These are phyloP conservation scores for Onchidella celtica DNA, from an alignment of 2,888 invertebrate genomes.

Conservation along the genomic window DNA sequence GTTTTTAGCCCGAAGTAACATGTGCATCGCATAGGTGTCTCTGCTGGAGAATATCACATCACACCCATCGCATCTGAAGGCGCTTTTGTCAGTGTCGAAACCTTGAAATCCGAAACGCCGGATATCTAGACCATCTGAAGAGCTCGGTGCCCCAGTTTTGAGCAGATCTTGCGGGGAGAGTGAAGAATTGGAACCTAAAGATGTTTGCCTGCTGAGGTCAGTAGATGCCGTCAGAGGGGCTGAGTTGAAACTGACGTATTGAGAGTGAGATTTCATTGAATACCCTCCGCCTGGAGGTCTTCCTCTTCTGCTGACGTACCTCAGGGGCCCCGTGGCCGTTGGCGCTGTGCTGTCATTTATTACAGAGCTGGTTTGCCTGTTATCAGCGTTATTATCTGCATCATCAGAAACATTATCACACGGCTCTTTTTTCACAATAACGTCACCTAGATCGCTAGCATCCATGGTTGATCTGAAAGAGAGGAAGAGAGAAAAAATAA, in stretches of 20 bases:
- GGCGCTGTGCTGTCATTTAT: not conserved
- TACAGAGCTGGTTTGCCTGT: not conserved
- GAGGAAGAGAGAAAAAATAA: not conserved
- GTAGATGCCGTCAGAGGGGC: conserved; percentile 6
- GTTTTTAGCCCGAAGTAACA: conserved; percentile 78
- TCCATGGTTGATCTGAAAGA: conserved; percentile 13
- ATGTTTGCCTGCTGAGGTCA: conserved; percentile 8
- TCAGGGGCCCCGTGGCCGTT: not conserved
- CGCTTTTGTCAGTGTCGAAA: conserved; percentile 44
- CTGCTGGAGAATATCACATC: conserved; percentile 75
- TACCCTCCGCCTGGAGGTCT: conserved; percentile 48
- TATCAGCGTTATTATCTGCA: not conserved
- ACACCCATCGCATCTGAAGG: conserved; percentile 78
- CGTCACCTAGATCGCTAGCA: not conserved
- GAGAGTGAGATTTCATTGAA: conserved; percentile 45
- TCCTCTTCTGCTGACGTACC: conserved; percentile 44
- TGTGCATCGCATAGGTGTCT: conserved; percentile 80
- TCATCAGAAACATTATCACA: not conserved
- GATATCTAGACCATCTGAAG: conserved; percentile 11
- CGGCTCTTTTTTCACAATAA: conserved; percentile 30
- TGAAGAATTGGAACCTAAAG: conserved; percentile 31
- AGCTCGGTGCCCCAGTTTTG: conserved; percentile 9
- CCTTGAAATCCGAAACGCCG: conserved; percentile 36
- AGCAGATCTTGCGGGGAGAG: conserved; percentile 34
- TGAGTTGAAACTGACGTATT: conserved; percentile 38